Conservation (phyloP, 2,797 vertebrate species). For the Calcarius lapponicus region DNA sequence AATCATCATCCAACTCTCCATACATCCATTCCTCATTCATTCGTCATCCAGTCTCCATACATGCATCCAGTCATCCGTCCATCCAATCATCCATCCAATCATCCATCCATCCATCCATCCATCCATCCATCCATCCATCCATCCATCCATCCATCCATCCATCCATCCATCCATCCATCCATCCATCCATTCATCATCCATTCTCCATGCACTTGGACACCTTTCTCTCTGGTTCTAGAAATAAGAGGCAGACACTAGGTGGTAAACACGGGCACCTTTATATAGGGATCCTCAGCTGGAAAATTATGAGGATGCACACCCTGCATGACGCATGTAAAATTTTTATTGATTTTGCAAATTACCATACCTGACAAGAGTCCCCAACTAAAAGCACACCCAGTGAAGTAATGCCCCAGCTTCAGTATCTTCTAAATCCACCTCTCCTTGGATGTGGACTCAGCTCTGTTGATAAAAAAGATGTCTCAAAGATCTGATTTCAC, state of each 20-base stretch:
- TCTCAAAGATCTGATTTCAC: background rate
- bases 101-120: too few species aligned
- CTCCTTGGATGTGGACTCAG: fast-evolving
- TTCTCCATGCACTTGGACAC: too few species aligned
- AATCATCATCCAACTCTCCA: background rate
- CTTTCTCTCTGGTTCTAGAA: background rate
- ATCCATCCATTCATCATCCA: background rate
- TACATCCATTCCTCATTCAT: background rate
- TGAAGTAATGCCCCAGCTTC: background rate
- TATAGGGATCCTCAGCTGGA: too few species aligned
- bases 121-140: too few species aligned
- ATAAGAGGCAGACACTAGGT: background rate
- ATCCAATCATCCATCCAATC: too few species aligned
- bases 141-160: background rate
- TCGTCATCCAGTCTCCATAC: background rate
- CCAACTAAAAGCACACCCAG: background rate
- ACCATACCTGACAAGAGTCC: background rate
- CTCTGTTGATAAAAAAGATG: background rate
- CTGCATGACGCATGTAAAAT: background rate
- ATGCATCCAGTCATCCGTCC: background rate
- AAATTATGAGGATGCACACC: background rate
- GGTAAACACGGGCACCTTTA: background rate
- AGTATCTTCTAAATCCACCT: background rate
- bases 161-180: too few species aligned
- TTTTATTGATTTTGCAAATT: background rate